Conservation (phyloP, 2,113 vertebrate species). For the Chunga burmeisteri region DNA sequence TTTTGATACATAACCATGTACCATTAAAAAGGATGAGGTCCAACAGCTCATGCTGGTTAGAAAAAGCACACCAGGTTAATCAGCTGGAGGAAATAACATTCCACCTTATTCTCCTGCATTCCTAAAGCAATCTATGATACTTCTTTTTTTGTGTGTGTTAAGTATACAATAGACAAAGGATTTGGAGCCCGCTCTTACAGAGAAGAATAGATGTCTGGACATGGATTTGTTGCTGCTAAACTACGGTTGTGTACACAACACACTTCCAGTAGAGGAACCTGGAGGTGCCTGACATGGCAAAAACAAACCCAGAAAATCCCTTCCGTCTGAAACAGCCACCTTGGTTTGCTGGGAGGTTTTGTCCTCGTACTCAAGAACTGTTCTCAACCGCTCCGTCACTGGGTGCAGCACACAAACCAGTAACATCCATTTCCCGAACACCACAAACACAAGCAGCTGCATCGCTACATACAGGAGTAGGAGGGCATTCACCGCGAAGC, state of each 20-base stretch:
- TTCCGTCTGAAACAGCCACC: not conserved
- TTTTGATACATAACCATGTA: not conserved
- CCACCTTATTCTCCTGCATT: not conserved
- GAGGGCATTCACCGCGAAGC: fast-evolving
- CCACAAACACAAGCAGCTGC: not conserved
- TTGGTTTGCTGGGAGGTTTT: not conserved
- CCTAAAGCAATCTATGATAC: not conserved
- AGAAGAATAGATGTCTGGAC: not conserved
- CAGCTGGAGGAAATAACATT: not conserved
- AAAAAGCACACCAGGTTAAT: not conserved
- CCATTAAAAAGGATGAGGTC: not conserved
- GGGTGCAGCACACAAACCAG: not conserved
- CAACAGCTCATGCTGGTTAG: not conserved
- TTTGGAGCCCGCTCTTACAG: not conserved
- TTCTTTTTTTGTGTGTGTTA: not conserved
- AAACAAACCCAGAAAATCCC: not conserved
- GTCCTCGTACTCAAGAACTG: not conserved
- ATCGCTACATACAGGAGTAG: fast-evolving
- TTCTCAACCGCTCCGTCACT: fast-evolving
- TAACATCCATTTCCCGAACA: fast-evolving
- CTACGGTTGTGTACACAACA: fast-evolving
- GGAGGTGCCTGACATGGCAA: not conserved
- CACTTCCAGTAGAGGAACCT: not conserved
- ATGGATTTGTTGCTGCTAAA: not conserved
- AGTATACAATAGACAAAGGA: not conserved